Conservation (phyloP, 2,113 vertebrate species). For the Procavia capensis region DNA sequence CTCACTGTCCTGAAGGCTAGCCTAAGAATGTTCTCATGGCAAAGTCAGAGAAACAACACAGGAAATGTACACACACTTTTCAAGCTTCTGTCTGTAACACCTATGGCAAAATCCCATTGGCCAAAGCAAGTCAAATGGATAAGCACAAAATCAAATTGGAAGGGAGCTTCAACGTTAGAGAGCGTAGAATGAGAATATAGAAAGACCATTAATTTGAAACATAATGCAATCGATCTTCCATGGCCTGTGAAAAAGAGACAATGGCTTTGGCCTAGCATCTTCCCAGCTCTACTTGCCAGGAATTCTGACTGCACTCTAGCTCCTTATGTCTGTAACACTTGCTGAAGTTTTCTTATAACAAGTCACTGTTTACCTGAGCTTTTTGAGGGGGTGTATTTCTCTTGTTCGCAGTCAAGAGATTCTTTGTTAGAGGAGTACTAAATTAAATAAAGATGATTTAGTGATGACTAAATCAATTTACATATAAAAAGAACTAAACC, state of each 20-base stretch:
- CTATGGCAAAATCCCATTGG: not conserved
- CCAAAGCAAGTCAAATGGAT: constrained; percentile 38
- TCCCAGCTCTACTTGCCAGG: not conserved
- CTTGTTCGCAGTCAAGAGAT: constrained; percentile 27
- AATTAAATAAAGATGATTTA: constrained; percentile 36
- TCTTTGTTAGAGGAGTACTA: constrained; percentile 11
- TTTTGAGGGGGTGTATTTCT: not conserved
- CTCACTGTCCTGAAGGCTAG: not conserved
- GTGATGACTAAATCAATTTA: not conserved
- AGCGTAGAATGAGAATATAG: not conserved
- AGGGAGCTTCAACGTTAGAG: not conserved
- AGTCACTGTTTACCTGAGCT: not conserved
- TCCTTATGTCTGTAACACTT: constrained; percentile 8
- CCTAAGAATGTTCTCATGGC: not conserved
- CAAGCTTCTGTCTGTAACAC: not conserved
- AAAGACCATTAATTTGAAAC: not conserved
- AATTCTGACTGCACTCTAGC: not conserved
- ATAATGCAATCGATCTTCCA: not conserved
- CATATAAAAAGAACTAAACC: too few species aligned
- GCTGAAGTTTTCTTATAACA: not conserved
- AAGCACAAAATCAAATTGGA: not conserved
- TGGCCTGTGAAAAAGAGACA: not conserved
- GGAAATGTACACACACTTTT: not conserved
- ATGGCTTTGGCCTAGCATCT: not conserved
- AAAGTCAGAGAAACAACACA: constrained; percentile 32